Percentiles rank a stretch among this genome's conserved stretches.
Evolutionary conservation across 2,888 invertebrate genomes (phyloP).

Genomic region (Acanthacorydalis orientalis): DNA sequence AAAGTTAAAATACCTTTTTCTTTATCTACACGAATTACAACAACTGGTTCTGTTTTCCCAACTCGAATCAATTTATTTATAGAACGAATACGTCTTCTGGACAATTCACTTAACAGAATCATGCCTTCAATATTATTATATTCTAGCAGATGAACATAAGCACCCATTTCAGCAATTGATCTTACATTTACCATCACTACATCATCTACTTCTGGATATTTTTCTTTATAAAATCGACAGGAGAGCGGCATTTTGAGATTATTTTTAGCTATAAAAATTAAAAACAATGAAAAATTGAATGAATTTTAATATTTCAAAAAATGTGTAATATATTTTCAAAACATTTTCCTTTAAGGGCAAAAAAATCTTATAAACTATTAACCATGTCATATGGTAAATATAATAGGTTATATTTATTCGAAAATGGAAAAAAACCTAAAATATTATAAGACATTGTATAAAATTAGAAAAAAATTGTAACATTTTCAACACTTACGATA

Average conservation of each 20-base stretch:
- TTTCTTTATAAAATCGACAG: slow-evolving; percentile 94
- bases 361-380: too few relatives aligned
- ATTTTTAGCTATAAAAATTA: too few relatives aligned
- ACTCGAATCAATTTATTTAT: slow-evolving; percentile 98
- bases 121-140: slow-evolving; percentile 99
- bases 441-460: too few relatives aligned
- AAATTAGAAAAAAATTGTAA: too few relatives aligned
- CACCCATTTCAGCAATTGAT: slow-evolving; percentile 99
- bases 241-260: slow-evolving; percentile 61
- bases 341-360: too few relatives aligned
- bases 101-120: slow-evolving; percentile 96
- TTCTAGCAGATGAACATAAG: slow-evolving; percentile 93
- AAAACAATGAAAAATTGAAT: too few relatives aligned
- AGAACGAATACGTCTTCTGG: slow-evolving; percentile 93
- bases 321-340: too few relatives aligned
- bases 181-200: slow-evolving; percentile 99
- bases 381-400: too few relatives aligned
- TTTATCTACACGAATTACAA: slow-evolving; percentile 98
- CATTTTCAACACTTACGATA: too few relatives aligned
- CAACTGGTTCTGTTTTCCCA: slow-evolving; percentile 96
- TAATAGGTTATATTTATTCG: too few relatives aligned
- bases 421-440: too few relatives aligned
- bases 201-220: slow-evolving; percentile 97
- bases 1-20: slow-evolving; percentile 63
- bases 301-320: too few relatives aligned